Evolutionary conservation across 2,113 vertebrate genomes (phyloP), one percentile per base, ranked within the genome.

Genomic region (Tapirus terrestris): DNA sequence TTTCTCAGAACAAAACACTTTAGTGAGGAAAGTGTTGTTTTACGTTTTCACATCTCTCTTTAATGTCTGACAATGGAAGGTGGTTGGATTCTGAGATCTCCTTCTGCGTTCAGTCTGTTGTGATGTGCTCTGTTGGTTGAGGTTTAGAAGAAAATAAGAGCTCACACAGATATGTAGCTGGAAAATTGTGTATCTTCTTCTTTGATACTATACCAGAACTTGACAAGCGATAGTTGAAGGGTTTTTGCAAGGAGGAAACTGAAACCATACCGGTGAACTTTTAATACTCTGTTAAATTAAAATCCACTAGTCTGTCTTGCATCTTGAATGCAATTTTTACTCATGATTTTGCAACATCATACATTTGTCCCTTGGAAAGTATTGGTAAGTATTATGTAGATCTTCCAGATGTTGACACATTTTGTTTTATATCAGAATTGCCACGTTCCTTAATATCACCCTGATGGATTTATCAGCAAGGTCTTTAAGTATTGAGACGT

Each of bases 141-240:
- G 72, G n/a, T 73, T 33, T 76, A 56, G 68, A 53, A 73, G 39
- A 58, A 93, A 94, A 75, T 45, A 82, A 13, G 12, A 53, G 31
- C 21, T 76, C 31, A 94, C 7, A 76, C 8, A 88, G 39, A n/a
- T 63, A 29, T 8, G 2, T 61, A 89, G 13, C 75, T 92, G 43
- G 36, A 83, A 92, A 92, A 83, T 85, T 72, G 13, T 65, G 23
- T 45, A 76, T 95, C 43, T 95, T 91, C 11, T 91, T 95, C 31
- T 96, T 67, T 93, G 72, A 77, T 86, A 33, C 11, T 82, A 29
- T 43, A 70, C 27, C 79, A 68, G 73, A 85, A 89, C 21, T 56
- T 84, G 45, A 72, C 17, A 94, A 43, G n/a, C 68, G 13, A 16
- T 80, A 72, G 27, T 67, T 76, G 61, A 85, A 80, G 21, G 21